Conservation (phyloP, 2,113 vertebrate species). For the Cynopterus brachyotis region DNA sequence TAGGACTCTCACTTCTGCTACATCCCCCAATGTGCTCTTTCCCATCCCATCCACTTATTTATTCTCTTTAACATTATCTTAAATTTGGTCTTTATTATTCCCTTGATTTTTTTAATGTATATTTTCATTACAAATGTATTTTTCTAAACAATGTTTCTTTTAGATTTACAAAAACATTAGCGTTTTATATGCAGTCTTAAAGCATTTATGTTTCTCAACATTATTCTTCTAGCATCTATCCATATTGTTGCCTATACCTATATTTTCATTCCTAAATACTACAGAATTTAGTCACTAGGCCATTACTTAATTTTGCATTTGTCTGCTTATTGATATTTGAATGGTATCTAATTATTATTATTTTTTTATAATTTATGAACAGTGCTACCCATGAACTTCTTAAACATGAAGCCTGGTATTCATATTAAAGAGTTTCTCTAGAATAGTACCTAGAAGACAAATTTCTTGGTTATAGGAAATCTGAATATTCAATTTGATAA, state of each 20-base stretch:
- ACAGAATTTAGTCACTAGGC: background rate
- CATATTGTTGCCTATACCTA: background rate
- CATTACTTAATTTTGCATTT: background rate
- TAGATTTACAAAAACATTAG: constrained; percentile 21
- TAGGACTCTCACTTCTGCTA: background rate
- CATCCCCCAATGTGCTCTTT: accelerated
- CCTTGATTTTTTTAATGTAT: background rate
- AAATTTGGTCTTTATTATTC: background rate
- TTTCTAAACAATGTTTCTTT: background rate
- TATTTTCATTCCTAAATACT: background rate
- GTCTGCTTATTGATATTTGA: background rate
- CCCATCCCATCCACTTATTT: no score
- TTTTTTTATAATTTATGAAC: background rate
- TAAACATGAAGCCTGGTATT: background rate
- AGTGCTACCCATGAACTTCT: background rate
- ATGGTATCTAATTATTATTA: background rate
- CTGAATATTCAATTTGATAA: background rate
- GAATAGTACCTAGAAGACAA: background rate
- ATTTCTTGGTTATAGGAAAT: background rate
- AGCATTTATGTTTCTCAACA: background rate
- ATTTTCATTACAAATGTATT: background rate
- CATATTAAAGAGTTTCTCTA: background rate
- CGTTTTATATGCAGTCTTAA: background rate
- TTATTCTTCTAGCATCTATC: background rate
- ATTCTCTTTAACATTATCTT: background rate